A percentile compares a stretch with the other conserved stretches of the same genome.
phyloP scores from a whole-genome alignment of 2,888 invertebrate species.

The Camptogramma bilineatum region DNA sequence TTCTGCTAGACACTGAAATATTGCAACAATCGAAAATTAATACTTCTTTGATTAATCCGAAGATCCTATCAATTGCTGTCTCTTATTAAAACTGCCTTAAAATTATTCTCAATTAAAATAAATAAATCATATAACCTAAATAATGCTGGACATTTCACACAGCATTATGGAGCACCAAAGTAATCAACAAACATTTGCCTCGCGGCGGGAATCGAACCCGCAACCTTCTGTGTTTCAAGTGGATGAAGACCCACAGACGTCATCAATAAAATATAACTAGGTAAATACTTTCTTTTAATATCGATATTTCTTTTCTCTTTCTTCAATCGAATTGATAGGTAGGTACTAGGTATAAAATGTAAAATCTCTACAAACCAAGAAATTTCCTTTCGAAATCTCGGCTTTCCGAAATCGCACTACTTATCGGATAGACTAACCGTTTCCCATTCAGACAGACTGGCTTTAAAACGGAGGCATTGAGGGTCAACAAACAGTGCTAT shows the following conservation, averaged over 20 bases:
- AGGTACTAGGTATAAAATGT: background rate
- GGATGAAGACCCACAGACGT: too few species aligned
- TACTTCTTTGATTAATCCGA: conserved; percentile 30
- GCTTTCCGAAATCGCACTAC: conserved; percentile 8
- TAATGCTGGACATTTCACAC: too few species aligned
- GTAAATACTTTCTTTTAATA: too few species aligned
- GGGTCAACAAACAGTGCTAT: conserved; percentile 72
- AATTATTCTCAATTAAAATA: too few species aligned
- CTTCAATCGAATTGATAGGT: background rate
- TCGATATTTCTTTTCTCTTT: background rate
- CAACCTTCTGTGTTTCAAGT: too few species aligned
- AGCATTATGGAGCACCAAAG: too few species aligned
- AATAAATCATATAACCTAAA: too few species aligned
- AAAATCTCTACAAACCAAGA: background rate
- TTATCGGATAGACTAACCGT: conserved; percentile 26
- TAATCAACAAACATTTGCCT: too few species aligned
- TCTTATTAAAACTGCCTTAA: background rate
- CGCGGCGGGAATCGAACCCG: too few species aligned
- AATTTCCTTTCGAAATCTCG: background rate
- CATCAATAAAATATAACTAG: too few species aligned
- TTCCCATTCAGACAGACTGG: conserved; percentile 29
- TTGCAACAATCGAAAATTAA: conserved; percentile 30
- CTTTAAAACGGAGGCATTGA: conserved; percentile 53
- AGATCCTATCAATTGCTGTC: background rate
- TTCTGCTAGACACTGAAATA: conserved; percentile 49